Evolutionary conservation across 2,113 vertebrate species (phyloP), one percentile per base, ranked within the genome.

Genomic region (Catagonus wagneri): DNA sequence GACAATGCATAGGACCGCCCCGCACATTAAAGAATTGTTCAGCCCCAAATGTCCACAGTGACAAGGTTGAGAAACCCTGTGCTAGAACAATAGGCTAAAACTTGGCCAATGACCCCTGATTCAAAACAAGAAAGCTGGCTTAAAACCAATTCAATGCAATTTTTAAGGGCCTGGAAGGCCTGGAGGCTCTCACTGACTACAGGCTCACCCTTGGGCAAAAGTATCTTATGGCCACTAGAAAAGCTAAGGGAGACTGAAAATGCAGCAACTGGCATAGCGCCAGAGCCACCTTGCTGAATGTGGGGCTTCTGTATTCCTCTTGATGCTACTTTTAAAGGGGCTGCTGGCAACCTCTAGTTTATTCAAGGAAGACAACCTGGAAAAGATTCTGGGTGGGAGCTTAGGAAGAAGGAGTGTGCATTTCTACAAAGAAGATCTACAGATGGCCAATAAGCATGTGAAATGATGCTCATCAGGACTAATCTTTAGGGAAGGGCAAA

Each of bases 211-310:
- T 83, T 8, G 22, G 32, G 23, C 23, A 39, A 56, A 84, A 54
- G 27, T 54, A 5, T 25, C 56, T 44, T 58, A 6, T 4, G 58
- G 25, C 25, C 32, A 0, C 14, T 36, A n/a, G 25, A n/a, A 68
- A 69, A 90, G 22, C 76, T 74, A 20, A 65, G 34, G 83, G 44
- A 10, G 76, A 32, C 56, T 76, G 3, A 1, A 63, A 81, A 36
- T 50, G 60, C 80, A 52, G 2, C 27, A 6, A 15, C 23, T 3
- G 22, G 1, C 12, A 5, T 10, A 1, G 36, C 60, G 13, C 58
- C 0, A 1, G 6, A 22, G 1, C 50, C 36, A 13, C 2, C 23
- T 0, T 1, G 1, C 20, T 0, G 11, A 6, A 0, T 32, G 14
- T 58, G 6, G 2, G 7, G 71, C 65, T 74, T 32, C 81, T 20